Conservation (phyloP, 2,797 vertebrate species). For the Macrochelys suwanniensis region DNA sequence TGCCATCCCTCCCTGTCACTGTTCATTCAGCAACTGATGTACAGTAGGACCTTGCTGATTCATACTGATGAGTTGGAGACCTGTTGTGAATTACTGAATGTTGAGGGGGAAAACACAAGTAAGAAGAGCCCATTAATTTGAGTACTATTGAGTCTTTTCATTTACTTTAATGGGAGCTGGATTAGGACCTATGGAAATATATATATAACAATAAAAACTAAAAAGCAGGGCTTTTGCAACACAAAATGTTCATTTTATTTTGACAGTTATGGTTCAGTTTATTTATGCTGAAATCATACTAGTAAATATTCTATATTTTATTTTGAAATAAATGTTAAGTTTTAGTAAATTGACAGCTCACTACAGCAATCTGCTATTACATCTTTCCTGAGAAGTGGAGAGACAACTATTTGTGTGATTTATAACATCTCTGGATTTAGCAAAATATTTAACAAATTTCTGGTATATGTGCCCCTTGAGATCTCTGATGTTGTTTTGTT, state of each 20-base stretch:
- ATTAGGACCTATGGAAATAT: not conserved
- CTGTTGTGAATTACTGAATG: not conserved
- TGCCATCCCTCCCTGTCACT: not conserved
- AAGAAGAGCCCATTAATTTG: not conserved
- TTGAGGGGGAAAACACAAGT: not conserved
- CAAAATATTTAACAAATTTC: not conserved
- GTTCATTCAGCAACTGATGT: not conserved
- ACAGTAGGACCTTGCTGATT: not conserved
- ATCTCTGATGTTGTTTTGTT: not conserved
- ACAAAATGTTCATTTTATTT: not conserved
- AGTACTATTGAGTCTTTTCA: not conserved
- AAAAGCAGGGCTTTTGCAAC: not conserved
- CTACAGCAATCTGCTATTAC: not conserved
- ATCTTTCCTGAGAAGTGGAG: not conserved
- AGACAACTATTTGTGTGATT: not conserved
- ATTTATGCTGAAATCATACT: not conserved
- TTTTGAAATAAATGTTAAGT: not conserved
- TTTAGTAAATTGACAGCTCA: not conserved
- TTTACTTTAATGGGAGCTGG: not conserved
- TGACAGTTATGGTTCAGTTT: not conserved
- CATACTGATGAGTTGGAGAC: not conserved
- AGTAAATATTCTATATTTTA: not conserved
- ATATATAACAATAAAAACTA: not conserved
- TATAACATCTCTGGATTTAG: not conserved
- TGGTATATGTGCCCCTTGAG: not conserved